A percentile compares a stretch with the other conserved stretches of the same genome.
These are phyloP conservation scores for Lasioglossum marginatum DNA, from an alignment of 2,888 invertebrate species.

Conservation along the genomic window DNA sequence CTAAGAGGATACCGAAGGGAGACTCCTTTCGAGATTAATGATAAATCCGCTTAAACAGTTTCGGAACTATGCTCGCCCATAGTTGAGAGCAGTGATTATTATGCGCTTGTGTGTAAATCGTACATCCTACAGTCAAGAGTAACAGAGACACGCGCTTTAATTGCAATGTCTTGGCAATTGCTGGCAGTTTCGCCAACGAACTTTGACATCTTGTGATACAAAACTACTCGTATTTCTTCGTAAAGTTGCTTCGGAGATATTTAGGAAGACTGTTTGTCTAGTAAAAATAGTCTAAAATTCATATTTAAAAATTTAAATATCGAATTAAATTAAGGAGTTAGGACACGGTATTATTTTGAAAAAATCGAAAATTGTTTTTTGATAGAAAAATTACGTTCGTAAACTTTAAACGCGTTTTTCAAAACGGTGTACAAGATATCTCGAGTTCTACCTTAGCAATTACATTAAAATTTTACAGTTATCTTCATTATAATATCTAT, in stretches of 20 bases:
- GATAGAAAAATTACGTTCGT: too few relatives aligned
- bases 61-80: slow-evolving; percentile 13
- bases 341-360: too few relatives aligned
- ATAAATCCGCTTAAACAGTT: slow-evolving; percentile 56
- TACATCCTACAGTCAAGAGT: neutral
- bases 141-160: neutral
- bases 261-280: neutral
- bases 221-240: neutral
- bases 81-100: neutral
- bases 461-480: too few relatives aligned
- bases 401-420: too few relatives aligned
- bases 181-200: neutral
- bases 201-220: neutral
- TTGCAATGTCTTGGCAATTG: neutral
- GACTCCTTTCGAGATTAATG: slow-evolving; percentile 54
- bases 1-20: slow-evolving; percentile 39
- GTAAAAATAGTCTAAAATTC: neutral
- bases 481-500: too few relatives aligned
- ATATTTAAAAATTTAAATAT: too few relatives aligned
- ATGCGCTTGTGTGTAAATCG: neutral
- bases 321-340: too few relatives aligned
- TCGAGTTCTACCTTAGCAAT: too few relatives aligned
- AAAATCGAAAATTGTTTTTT: too few relatives aligned
- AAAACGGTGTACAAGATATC: too few relatives aligned
- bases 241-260: neutral